phyloP scores from a whole-genome alignment of 2,797 vertebrate genomes.

The Gobio occitaniae region DNA sequence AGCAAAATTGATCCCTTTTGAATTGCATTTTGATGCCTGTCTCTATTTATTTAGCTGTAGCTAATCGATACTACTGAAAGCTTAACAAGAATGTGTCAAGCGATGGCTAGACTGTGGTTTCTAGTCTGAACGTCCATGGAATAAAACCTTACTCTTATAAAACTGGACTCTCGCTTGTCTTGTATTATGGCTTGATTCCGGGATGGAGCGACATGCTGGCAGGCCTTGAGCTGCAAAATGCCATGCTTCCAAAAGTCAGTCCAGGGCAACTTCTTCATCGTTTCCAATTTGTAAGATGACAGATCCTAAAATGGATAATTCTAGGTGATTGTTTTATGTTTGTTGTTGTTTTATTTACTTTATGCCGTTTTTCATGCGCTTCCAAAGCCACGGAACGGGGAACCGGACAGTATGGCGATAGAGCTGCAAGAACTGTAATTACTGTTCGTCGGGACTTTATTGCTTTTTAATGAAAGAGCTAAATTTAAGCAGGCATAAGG shows the following conservation, averaged over 20 bases:
- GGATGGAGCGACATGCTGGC: background rate
- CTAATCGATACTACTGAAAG: background rate
- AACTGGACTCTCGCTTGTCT: background rate
- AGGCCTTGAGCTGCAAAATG: background rate
- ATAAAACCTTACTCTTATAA: background rate
- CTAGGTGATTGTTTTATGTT: conserved; percentile 66
- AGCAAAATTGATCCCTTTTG: background rate
- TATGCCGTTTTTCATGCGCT: conserved; percentile 34
- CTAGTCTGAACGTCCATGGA: background rate
- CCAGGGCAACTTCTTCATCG: conserved; percentile 36
- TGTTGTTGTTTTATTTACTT: conserved; percentile 73
- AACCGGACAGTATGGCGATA: conserved; percentile 36
- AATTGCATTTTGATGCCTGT: background rate
- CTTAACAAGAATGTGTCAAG: background rate
- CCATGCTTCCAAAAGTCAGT: conserved; percentile 20
- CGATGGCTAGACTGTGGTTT: conserved; percentile 16
- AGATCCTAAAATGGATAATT: conserved; percentile 73
- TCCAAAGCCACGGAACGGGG: conserved; percentile 52
- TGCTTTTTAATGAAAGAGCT: conserved; percentile 77
- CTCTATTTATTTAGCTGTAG: background rate
- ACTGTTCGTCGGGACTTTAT: conserved; percentile 70
- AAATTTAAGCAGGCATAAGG: conserved; percentile 66
- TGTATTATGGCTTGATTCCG: conserved; percentile 3
- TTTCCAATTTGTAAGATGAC: conserved; percentile 72
- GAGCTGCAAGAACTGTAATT: conserved; percentile 73